Conservation (phyloP, 2,113 vertebrate genomes). For the Brachyhypopomus gauderio region DNA sequence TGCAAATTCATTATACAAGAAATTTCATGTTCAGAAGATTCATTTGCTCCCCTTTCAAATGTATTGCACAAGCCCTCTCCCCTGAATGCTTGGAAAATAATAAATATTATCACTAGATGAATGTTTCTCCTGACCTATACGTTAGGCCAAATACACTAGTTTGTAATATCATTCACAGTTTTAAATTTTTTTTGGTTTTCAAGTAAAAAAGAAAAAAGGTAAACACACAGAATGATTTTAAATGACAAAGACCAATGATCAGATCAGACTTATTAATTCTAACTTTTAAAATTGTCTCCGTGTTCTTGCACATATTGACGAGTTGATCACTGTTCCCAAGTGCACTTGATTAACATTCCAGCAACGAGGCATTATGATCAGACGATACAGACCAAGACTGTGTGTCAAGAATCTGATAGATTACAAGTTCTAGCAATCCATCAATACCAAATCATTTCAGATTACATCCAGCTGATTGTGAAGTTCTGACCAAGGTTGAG, state of each 20-base stretch:
- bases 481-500: slow-evolving; percentile 81
- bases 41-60: background rate
- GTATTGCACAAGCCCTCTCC: slow-evolving; percentile 26
- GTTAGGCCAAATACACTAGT: too few relatives aligned
- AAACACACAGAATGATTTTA: too few relatives aligned
- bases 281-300: background rate
- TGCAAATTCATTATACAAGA: background rate
- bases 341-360: background rate
- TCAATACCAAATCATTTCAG: background rate
- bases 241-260: background rate
- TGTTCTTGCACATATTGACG: background rate
- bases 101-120: background rate
- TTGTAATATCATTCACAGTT: too few relatives aligned
- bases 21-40: background rate
- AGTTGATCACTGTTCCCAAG: background rate
- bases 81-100: background rate
- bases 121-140: background rate
- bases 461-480: slow-evolving; percentile 80
- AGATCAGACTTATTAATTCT: background rate
- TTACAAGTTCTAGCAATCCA: background rate
- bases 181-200: too few relatives aligned
- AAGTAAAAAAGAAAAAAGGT: too few relatives aligned
- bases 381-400: background rate
- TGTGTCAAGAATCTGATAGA: background rate
- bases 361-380: background rate